Evolutionary conservation across 2,113 vertebrate species (phyloP), one percentile per base, ranked within the genome.

Genomic region (Noturus placidus): DNA sequence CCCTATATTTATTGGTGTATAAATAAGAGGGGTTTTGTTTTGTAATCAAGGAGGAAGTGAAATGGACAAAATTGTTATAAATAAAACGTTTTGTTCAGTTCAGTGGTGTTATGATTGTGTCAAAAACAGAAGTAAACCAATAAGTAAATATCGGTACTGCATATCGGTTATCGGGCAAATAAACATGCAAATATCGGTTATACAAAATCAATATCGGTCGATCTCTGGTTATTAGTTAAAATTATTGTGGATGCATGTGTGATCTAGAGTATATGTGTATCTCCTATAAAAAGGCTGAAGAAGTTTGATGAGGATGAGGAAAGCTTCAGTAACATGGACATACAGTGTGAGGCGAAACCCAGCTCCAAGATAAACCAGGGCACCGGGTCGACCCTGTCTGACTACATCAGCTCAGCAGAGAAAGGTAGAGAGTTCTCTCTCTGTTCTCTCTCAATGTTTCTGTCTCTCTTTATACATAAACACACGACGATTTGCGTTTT

Each of bases 261-360:
- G 20, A 20, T 10, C 25, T 54, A 50, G 8, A 50, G 9, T 50
- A 1, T 91, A 50, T 85, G 54, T 89, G 65, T 33, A 50, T 25
- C 5, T 83, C 10, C 10, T 56, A 63, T 85, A 22, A 35, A 38
- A 77, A 99, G 98, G 84, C 91, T 99, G 52, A 96, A 95, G 90
- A 99, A 99, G 90, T 95, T 98, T 90, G 97, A 99, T 92, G 96
- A 97, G 83, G 98, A 99, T 61, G 98, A 99, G 1, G 97, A 98
- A 88, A 94, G 96, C 85, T 95, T 98, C 88, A 96, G 94, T 88
- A 97, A 95, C 91, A 96, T 96, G 13, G 98, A 98, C 83, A 88
- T 96, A 0, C 97, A 94, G 57, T 96, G 96, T 8, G 96, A 97
- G 69, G 93, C 94, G 88, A 98, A 97, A 91, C 94, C 95, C 35